phyloP scores from a whole-genome alignment of 2,797 vertebrate species.

The Chiroxiphia lanceolata region DNA sequence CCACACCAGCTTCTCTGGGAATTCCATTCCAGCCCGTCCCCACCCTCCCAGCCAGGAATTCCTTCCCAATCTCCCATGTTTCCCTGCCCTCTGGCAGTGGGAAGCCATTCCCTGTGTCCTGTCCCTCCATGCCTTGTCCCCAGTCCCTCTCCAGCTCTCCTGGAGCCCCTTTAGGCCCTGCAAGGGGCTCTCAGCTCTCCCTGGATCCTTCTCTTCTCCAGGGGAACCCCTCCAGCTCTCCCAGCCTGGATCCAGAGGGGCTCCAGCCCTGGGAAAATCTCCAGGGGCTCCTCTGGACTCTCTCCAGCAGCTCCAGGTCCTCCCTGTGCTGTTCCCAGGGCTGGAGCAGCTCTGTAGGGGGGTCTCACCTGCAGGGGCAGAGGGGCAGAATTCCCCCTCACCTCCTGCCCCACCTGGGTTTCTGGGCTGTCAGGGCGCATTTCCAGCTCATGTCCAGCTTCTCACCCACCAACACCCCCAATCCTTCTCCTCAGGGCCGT shows the following conservation, averaged over 20 bases:
- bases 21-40: not conserved
- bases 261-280: not conserved
- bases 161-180: too few relatives aligned
- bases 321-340: not conserved
- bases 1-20: not conserved
- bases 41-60: not conserved
- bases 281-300: rapidly evolving
- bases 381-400: not conserved
- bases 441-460: not conserved
- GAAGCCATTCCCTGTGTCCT: not conserved
- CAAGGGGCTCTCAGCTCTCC: too few relatives aligned
- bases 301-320: rapidly evolving
- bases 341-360: not conserved
- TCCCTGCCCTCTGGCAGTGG: not conserved
- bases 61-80: not conserved
- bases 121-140: not conserved
- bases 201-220: not conserved
- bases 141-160: not conserved
- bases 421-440: not conserved
- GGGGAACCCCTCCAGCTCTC: not conserved
- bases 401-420: not conserved
- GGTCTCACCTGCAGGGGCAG: not conserved
- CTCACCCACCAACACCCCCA: not conserved
- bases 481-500: not conserved
- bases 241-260: not conserved